Percentiles rank a stretch among this genome's conserved stretches.
Conservation (phyloP, 2,113 vertebrate genomes). For the Amblyopsis rosae region DNA sequence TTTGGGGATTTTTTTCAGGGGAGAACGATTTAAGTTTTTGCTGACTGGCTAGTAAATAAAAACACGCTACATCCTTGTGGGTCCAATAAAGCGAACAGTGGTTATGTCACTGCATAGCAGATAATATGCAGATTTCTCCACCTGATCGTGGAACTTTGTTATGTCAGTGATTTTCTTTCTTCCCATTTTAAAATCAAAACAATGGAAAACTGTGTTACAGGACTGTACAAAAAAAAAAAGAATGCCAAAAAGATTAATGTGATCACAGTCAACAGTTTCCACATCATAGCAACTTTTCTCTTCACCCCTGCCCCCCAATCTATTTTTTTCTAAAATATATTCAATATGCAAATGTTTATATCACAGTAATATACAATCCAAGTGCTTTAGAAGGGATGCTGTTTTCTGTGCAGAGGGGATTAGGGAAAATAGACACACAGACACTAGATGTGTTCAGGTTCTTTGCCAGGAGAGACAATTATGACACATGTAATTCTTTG, state of each 20-base stretch:
- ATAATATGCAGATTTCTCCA: conserved; percentile 57
- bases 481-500: conserved; percentile 62
- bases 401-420: conserved; percentile 41
- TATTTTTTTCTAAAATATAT: conserved; percentile 77
- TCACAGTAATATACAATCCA: conserved; percentile 82
- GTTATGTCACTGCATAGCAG: conserved; percentile 46
- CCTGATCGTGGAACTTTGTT: conserved; percentile 27
- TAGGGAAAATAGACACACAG: conserved; percentile 22
- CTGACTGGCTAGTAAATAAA: conserved; percentile 32
- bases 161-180: conserved; percentile 25
- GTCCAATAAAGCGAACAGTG: conserved; percentile 54
- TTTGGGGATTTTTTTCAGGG: conserved; percentile 19
- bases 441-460: conserved; percentile 36
- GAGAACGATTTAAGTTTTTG: conserved; percentile 25
- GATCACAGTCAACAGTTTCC: conserved; percentile 45
- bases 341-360: conserved; percentile 77
- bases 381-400: conserved; percentile 73
- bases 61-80: conserved; percentile 51
- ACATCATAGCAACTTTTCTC: conserved; percentile 52
- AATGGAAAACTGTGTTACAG: conserved; percentile 1
- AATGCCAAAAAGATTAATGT: conserved; percentile 48
- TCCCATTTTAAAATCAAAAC: conserved; percentile 40
- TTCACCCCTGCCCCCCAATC: conserved; percentile 51
- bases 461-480: conserved; percentile 37
- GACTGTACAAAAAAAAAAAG: conserved; percentile 65